These are phyloP conservation scores for Cossypha polioptera DNA, from an alignment of 2,797 vertebrate species.

Conservation along the genomic window DNA sequence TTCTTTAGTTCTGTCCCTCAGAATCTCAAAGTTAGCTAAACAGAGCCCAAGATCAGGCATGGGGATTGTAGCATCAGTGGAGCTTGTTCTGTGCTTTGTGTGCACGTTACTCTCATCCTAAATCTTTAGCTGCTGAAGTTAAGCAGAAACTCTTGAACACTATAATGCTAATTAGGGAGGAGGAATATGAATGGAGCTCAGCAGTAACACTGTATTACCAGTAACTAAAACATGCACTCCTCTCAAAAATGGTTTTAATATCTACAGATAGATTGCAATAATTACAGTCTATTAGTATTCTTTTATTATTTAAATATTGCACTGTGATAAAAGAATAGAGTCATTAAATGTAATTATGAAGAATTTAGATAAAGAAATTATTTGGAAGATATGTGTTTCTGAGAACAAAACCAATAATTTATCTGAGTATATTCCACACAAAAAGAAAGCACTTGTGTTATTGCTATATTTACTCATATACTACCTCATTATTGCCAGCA, in stretches of 20 bases:
- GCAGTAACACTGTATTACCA: background rate
- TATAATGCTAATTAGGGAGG: conserved; percentile 37
- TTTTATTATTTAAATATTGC: conserved; percentile 49
- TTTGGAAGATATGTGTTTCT: background rate
- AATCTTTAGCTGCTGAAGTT: background rate
- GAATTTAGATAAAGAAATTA: conserved; percentile 35
- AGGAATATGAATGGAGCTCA: conserved; percentile 9
- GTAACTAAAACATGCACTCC: background rate
- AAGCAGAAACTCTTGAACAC: background rate
- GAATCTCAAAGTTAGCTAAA: conserved; percentile 42
- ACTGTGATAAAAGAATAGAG: conserved; percentile 19
- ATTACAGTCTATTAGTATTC: conserved; percentile 20
- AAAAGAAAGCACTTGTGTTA: background rate
- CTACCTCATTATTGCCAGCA: background rate
- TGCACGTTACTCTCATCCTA: background rate
- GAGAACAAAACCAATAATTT: conserved; percentile 5
- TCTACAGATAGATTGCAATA: conserved; percentile 36
- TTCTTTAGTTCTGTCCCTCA: conserved; percentile 54
- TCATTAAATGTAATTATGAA: conserved; percentile 53
- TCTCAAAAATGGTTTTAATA: conserved; percentile 15
- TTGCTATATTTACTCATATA: background rate
- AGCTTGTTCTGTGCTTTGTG: background rate
- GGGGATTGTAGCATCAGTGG: background rate
- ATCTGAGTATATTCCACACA: background rate
- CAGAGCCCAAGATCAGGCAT: background rate